A percentile compares a stretch with the other conserved stretches of the same genome.
These are phyloP conservation scores for Catocala nupta DNA, from an alignment of 2,888 invertebrate genomes.

Conservation along the genomic window DNA sequence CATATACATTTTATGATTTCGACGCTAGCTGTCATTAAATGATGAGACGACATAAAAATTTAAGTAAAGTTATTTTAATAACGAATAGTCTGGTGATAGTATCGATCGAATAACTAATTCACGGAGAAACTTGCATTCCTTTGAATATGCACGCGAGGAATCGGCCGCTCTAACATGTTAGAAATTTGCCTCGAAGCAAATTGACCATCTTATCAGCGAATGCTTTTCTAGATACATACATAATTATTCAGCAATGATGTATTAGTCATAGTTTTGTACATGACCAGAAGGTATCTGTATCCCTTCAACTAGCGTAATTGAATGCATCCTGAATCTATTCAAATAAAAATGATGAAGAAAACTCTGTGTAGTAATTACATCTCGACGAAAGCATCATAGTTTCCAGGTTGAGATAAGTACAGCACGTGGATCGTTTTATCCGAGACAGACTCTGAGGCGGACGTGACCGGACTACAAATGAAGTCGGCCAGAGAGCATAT, in stretches of 20 bases:
- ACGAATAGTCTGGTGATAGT: conserved; percentile 22
- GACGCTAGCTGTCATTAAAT: conserved; percentile 25
- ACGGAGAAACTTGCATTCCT: conserved; percentile 43
- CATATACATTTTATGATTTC: conserved; percentile 13
- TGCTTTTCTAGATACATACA: conserved; percentile 8
- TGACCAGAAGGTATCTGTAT: too few species aligned
- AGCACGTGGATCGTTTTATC: conserved; percentile 66
- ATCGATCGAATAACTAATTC: conserved; percentile 36
- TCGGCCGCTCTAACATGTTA: conserved; percentile 12
- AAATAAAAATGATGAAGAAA: conserved; percentile 20
- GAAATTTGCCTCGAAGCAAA: conserved; percentile 19
- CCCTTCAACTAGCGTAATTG: too few species aligned
- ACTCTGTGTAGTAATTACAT: conserved; percentile 9
- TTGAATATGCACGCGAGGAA: conserved; percentile 32
- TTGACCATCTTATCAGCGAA: conserved; percentile 30
- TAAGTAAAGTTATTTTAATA: conserved; percentile 20
- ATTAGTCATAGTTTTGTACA: too few species aligned
- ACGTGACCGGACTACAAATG: conserved; percentile 73
- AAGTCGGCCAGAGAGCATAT: conserved; percentile 60
- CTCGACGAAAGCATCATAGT: conserved; percentile 37
- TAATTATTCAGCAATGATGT: too few species aligned
- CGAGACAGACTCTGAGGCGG: conserved; percentile 59
- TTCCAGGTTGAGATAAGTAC: conserved; percentile 51
- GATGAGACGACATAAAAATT: conserved; percentile 21
- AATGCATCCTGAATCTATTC: too few species aligned